Evolutionary conservation across 2,888 invertebrate species (phyloP), one percentile per base, ranked within the genome.

Genomic region (Clunio marinus): DNA sequence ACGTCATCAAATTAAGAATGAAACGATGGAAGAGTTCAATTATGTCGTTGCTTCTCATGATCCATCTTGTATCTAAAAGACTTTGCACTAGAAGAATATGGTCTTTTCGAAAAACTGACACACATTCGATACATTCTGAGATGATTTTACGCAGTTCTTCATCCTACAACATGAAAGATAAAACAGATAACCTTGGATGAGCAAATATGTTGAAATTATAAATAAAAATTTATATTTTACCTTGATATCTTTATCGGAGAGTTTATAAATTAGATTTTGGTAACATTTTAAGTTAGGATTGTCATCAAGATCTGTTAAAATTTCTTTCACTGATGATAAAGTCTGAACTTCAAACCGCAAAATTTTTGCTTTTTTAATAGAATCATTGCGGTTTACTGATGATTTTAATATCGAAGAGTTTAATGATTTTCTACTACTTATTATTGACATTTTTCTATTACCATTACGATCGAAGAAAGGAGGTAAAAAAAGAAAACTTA

Each of bases 1-100:
- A 86, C 55, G 87, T 84, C 68, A 89, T 79, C 60, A 89, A 78
- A 76, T 88, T 86, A 35, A 86, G 77, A 32, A 88, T 75, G 73
- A 89, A 86, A 55, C 83, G 81, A 73, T 84, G 83, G 75, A 85
- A 89, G 32, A 81, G 81, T 32, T 77, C 73, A 0, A 84, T 79
- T n/a, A 83, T 78, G 57, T 80, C 78, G 20, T 77, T 69, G 28
- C 78, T 77, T 66, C 83, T 77, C 69, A 79, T 79, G 2, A 78
- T 77, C 88, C 88, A 88, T 72, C 80, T 77, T n/a, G 85, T 72
- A 15, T 80, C 79, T 58, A 88, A 76, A 24, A 88, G 71, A 1
- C 83, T 82, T 76, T 87, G 84, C 3, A 86, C 81, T 71, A 88
- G 80, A 58, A 81, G 74, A 70, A 81, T 80, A 71, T 86, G 82